Evolutionary conservation across 1,140 invertebrate species (phyloP).

Genomic region (Ostrea denselamellosa): DNA sequence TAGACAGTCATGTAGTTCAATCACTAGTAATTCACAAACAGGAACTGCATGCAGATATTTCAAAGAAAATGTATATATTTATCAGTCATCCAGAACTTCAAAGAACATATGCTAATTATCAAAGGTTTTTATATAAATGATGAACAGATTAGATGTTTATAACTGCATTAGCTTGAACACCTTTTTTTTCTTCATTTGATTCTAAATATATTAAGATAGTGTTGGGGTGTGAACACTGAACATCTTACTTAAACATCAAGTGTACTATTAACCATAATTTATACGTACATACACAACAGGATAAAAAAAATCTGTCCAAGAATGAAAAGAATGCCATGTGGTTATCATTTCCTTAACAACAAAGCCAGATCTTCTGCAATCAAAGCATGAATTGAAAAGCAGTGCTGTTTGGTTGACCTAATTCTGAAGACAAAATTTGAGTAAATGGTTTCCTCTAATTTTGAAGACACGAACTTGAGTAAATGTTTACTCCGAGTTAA

Average conservation of each 20-base stretch:
- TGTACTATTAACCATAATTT: background rate
- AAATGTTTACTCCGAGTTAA: background rate
- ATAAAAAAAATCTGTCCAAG: background rate
- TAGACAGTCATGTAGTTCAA: background rate
- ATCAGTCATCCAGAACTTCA: conserved; percentile 16
- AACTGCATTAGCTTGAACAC: conserved; percentile 2
- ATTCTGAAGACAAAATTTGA: background rate
- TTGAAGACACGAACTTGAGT: background rate
- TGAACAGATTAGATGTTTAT: conserved; percentile 15
- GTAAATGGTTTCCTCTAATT: too few relatives aligned
- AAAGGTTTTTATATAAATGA: background rate
- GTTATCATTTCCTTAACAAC: background rate
- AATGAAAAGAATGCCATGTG: conserved; percentile 24
- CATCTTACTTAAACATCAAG: conserved; percentile 8
- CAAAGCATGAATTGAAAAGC: background rate
- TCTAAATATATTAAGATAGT: background rate
- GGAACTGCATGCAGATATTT: background rate
- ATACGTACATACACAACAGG: background rate
- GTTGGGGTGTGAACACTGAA: background rate
- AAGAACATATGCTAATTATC: conserved; percentile 21
- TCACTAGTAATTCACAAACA: background rate
- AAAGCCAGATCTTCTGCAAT: background rate
- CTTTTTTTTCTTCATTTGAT: background rate
- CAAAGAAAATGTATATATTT: background rate
- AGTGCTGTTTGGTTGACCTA: background rate